Conservation (phyloP, 1,140 invertebrate genomes). For the Leptinotarsa texana region DNA sequence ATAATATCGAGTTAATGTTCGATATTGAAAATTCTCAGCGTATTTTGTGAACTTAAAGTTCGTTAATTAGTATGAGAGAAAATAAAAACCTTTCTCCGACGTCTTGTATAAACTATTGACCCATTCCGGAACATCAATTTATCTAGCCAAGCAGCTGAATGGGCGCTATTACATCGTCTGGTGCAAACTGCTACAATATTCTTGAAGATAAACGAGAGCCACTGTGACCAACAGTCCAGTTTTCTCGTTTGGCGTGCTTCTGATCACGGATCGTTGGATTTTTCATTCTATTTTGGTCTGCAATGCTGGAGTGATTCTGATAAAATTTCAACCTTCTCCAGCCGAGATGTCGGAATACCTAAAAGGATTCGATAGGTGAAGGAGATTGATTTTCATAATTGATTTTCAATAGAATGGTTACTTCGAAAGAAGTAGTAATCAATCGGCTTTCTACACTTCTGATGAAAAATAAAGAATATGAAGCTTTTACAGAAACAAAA, state of each 20-base stretch:
- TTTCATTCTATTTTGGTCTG: constrained; percentile 23
- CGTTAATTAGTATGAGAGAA: neutral
- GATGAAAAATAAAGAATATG: too few relatives aligned
- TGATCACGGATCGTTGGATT: constrained; percentile 15
- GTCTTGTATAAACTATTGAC: neutral
- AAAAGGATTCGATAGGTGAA: too few relatives aligned
- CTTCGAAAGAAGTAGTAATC: too few relatives aligned
- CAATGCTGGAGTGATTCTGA: constrained; percentile 11
- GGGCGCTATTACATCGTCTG: constrained; percentile 25
- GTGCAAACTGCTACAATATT: constrained; percentile 9
- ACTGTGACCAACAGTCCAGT: constrained; percentile 24
- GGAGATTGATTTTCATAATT: too few relatives aligned
- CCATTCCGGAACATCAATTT: constrained; percentile 26
- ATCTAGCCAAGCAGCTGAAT: constrained; percentile 6
- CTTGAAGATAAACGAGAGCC: constrained; percentile 22
- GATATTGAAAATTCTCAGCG: neutral
- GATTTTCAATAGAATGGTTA: too few relatives aligned
- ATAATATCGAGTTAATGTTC: too few relatives aligned
- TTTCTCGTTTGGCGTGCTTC: constrained; percentile 10
- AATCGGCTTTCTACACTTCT: too few relatives aligned
- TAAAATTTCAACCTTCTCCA: neutral
- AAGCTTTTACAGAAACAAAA: too few relatives aligned
- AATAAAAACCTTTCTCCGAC: neutral
- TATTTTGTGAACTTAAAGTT: neutral
- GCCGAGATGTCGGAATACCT: too few relatives aligned